Evolutionary conservation across 2,888 invertebrate genomes (phyloP), one percentile per base, ranked within the genome.

Genomic region (Nemotelus nigrinus): DNA sequence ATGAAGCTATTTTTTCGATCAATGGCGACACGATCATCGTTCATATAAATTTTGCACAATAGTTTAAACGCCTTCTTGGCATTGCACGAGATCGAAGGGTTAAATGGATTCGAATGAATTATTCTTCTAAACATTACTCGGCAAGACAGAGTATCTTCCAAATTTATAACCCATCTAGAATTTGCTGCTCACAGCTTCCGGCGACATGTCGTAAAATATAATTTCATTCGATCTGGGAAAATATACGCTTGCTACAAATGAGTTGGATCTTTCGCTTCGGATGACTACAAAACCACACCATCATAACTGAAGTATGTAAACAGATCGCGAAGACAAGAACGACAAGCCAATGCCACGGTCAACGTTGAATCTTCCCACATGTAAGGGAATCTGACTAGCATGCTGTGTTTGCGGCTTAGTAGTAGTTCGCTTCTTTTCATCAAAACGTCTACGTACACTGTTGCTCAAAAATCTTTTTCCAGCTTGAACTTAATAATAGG

Each of bases 231-330:
- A 65, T 65, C 8, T 65, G 65, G 7, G 45, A 43, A 25, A 47
- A 43, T 65, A 7, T 47, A 47, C n/a, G 47, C n/a, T 1, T 41
- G 43, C 6, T 41, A 63, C 43, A 43, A 63, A 63, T 63, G 63
- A 7, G 7, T 63, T 57, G 57, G 4, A 10, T 57, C 63, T 63
- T 63, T 7, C 41, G 63, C 10, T 57, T 7, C 65, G 10, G 44
- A 47, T 65, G 65, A 65, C 44, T 65, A 45, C 39, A 65, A 45
- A 65, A 65, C 65, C 65, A 47, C 65, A 65, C 47, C 65, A 65
- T 65, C 8, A 65, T 65, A 65, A 65, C 65, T 65, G 65, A 47
- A 65, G 65, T 65, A 65, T 65, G 65, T 65, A 65, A 65, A 65
- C 65, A 65, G 44, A 65, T 65, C 65, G 65, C n/a, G n/a, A 65